Conservation (phyloP, 2,797 vertebrate genomes). For the Ctenosaura bakeri region DNA sequence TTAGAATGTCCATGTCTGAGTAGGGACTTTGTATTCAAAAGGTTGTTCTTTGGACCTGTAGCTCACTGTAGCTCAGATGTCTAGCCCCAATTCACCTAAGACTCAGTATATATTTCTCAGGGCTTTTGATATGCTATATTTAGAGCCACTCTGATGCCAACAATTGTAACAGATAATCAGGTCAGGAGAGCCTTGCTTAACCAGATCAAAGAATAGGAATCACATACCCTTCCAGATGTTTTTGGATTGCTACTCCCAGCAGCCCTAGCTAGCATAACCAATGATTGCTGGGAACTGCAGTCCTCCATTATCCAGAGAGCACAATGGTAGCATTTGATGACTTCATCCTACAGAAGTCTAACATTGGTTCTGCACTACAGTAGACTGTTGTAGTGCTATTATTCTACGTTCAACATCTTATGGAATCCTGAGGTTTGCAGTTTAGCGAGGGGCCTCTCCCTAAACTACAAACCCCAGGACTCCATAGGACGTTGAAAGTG, state of each 20-base stretch:
- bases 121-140: background rate
- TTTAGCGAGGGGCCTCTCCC: too few species aligned
- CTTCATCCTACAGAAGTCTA: background rate
- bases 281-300: too few species aligned
- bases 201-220: background rate
- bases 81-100: background rate
- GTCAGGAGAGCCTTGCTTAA: background rate
- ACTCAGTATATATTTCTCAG: background rate
- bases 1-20: conserved; percentile 16
- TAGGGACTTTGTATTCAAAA: background rate
- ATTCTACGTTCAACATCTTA: too few species aligned
- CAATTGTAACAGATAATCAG: background rate
- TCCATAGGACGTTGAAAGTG: too few species aligned
- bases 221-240: too few species aligned
- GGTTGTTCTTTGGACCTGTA: background rate
- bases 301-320: too few species aligned
- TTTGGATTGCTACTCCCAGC: too few species aligned
- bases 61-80: background rate
- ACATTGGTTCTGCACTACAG: too few species aligned
- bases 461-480: too few species aligned
- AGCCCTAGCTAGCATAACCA: too few species aligned
- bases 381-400: too few species aligned
- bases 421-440: too few species aligned
- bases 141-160: background rate
- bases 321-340: background rate